Conservation (phyloP, 1,140 invertebrate genomes). For the Polyergus mexicanus region DNA sequence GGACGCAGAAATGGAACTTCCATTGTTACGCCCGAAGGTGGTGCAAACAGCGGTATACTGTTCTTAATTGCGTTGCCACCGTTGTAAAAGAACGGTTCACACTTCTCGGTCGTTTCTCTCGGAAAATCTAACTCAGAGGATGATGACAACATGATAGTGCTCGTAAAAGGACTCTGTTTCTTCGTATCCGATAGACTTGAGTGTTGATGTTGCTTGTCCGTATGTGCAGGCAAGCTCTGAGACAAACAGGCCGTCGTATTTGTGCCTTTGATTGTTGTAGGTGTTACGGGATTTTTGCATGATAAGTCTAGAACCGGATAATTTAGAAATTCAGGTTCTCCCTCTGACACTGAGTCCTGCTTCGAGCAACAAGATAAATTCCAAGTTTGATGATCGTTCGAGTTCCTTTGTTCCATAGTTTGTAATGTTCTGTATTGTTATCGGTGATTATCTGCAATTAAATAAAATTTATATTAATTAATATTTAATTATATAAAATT, state of each 20-base stretch:
- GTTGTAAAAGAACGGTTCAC: too few species aligned
- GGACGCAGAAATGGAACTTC: too few species aligned
- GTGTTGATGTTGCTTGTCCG: background rate
- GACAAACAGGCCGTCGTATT: background rate
- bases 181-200: background rate
- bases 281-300: slow-evolving; percentile 66
- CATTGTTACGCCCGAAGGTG: background rate
- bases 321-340: too few species aligned
- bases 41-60: too few species aligned
- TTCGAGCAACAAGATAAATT: slow-evolving; percentile 54
- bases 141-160: slow-evolving; percentile 76
- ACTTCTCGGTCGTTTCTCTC: slow-evolving; percentile 45
- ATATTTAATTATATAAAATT: background rate
- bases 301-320: slow-evolving; percentile 74
- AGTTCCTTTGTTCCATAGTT: background rate
- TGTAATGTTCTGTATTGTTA: background rate
- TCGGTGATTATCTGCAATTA: background rate
- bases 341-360: background rate
- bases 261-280: background rate
- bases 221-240: background rate
- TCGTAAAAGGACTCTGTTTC: slow-evolving; percentile 70
- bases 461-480: slow-evolving; percentile 17
- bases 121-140: slow-evolving; percentile 78
- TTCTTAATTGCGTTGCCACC: too few species aligned
- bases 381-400: background rate